These are phyloP conservation scores for Ophraella communa DNA, from an alignment of 2,888 invertebrate genomes.

Conservation along the genomic window DNA sequence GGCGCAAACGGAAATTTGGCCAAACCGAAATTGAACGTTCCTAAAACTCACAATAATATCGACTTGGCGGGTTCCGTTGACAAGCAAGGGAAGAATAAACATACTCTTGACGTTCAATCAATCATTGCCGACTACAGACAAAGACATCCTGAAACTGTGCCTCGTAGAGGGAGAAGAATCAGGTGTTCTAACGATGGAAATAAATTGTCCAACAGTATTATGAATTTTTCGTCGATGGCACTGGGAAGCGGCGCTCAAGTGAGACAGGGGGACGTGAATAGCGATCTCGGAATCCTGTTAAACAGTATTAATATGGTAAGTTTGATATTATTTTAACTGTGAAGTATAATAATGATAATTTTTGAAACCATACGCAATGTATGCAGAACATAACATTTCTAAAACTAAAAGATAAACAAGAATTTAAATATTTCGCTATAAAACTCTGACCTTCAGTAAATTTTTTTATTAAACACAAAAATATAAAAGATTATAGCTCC, in stretches of 20 bases:
- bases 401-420: too few species aligned
- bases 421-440: too few species aligned
- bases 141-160: slow-evolving; percentile 76
- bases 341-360: too few species aligned
- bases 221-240: slow-evolving; percentile 58
- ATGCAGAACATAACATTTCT: too few species aligned
- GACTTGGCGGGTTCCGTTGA: slow-evolving; percentile 67
- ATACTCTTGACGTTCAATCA: slow-evolving; percentile 82
- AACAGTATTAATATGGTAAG: slow-evolving; percentile 55
- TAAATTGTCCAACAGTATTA: slow-evolving; percentile 42
- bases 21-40: slow-evolving; percentile 53
- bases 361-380: too few species aligned
- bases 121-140: slow-evolving; percentile 83
- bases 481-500: too few species aligned
- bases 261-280: slow-evolving; percentile 50
- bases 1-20: slow-evolving; percentile 38
- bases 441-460: too few species aligned
- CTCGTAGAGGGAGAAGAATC: slow-evolving; percentile 70
- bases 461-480: too few species aligned
- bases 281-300: slow-evolving; percentile 54
- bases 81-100: slow-evolving; percentile 68
- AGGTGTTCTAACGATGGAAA: slow-evolving; percentile 58
- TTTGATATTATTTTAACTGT: background rate
- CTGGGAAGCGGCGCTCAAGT: slow-evolving; percentile 61
- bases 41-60: slow-evolving; percentile 58